Percentiles rank a stretch among this genome's conserved stretches.
These are phyloP conservation scores for Tupiocoris notatus DNA, from an alignment of 2,888 invertebrate species.

Conservation along the genomic window DNA sequence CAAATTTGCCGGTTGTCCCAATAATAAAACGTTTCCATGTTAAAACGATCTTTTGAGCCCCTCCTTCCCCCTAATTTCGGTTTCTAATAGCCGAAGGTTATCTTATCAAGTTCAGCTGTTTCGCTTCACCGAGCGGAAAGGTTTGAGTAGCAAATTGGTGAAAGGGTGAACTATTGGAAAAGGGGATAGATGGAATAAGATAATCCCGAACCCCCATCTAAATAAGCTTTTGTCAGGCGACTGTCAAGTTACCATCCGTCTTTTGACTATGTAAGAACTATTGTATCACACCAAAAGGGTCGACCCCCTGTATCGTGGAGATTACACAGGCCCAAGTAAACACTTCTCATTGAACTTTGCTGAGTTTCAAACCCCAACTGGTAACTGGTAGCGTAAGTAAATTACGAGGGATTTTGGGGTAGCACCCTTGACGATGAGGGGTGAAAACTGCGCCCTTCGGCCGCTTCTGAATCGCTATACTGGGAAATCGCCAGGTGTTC, in stretches of 20 bases:
- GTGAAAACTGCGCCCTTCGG: background rate
- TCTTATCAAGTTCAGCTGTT: no score
- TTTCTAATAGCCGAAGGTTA: no score
- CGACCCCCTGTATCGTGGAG: background rate
- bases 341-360: background rate
- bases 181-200: background rate
- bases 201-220: background rate
- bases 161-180: no score
- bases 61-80: no score
- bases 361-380: background rate
- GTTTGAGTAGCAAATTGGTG: no score
- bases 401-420: background rate
- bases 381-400: background rate
- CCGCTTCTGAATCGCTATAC: background rate
- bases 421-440: background rate
- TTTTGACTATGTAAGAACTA: background rate
- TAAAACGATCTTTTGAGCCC: no score
- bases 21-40: no score
- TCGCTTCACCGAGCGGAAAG: no score
- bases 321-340: background rate
- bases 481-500: background rate
- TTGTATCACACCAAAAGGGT: background rate
- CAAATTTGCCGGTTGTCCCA: no score
- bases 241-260: background rate
- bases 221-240: background rate